phyloP scores from a whole-genome alignment of 2,113 vertebrate species.

The Hippocampus zosterae region DNA sequence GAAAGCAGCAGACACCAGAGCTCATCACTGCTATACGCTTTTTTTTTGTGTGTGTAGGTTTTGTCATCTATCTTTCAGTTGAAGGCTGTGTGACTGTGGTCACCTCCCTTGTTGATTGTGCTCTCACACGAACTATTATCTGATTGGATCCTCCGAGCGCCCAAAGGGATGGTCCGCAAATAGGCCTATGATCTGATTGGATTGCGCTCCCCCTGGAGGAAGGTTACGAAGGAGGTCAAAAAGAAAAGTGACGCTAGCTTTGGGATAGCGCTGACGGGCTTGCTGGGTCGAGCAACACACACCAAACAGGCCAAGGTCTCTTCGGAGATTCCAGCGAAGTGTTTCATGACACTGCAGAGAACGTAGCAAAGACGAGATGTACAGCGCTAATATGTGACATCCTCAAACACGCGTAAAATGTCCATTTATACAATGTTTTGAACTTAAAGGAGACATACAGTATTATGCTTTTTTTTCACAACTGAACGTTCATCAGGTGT shows the following conservation, averaged over 20 bases:
- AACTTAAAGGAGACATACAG: neutral
- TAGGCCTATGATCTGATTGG: conserved; percentile 70
- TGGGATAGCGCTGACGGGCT: conserved; percentile 34
- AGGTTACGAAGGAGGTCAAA: conserved; percentile 66
- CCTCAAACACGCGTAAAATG: conserved; percentile 1
- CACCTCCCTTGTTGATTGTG: conserved; percentile 53
- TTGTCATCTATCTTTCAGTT: conserved; percentile 23
- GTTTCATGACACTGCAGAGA: conserved; percentile 39
- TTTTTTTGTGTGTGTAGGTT: neutral
- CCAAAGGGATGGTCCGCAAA: conserved; percentile 64
- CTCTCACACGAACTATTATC: conserved; percentile 66
- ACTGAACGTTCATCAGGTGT: no score
- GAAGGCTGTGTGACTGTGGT: conserved; percentile 24
- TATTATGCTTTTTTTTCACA: no score
- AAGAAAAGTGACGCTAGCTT: conserved; percentile 46
- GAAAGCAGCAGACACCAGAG: neutral
- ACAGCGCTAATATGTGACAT: conserved; percentile 12
- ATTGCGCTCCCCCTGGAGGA: conserved; percentile 59
- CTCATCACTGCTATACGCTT: conserved; percentile 20
- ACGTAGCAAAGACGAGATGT: conserved; percentile 20
- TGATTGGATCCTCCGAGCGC: conserved; percentile 59
- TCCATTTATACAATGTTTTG: neutral
- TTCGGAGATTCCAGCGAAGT: conserved; percentile 38
- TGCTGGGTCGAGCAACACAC: conserved; percentile 28
- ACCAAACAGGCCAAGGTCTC: conserved; percentile 38